phyloP scores from a whole-genome alignment of 2,797 vertebrate species.

The Takifugu rubripes region DNA sequence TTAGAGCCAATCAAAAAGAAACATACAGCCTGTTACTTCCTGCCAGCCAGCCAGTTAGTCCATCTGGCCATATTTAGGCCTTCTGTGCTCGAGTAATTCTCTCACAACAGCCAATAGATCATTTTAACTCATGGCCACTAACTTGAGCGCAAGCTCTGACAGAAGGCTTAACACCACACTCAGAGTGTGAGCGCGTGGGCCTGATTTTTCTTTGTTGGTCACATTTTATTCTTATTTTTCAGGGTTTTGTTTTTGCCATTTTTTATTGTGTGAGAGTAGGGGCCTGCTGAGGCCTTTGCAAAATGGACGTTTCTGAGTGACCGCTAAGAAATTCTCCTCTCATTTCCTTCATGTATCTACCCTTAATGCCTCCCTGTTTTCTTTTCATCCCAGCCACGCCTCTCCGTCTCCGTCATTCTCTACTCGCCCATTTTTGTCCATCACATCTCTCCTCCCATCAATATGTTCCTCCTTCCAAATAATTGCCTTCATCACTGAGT shows the following conservation, averaged over 20 bases:
- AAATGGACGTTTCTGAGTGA: not conserved
- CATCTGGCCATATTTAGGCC: constrained; percentile 56
- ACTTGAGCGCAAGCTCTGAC: constrained; percentile 31
- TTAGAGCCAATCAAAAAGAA: constrained; percentile 72
- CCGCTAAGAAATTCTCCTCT: constrained; percentile 2
- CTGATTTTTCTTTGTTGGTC: not conserved
- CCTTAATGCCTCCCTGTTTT: constrained; percentile 1
- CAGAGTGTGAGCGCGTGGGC: not conserved
- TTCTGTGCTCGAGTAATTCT: constrained; percentile 54
- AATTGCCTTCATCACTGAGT: constrained; percentile 59
- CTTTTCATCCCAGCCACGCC: constrained; percentile 6
- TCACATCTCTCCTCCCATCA: constrained; percentile 35
- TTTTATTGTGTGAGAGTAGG: not conserved
- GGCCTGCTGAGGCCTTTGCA: not conserved
- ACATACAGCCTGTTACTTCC: constrained; percentile 64
- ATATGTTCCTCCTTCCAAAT: constrained; percentile 37
- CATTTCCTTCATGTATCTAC: not conserved
- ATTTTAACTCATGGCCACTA: constrained; percentile 43
- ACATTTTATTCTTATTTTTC: constrained; percentile 3
- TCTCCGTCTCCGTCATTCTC: constrained; percentile 23
- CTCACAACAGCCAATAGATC: constrained; percentile 45
- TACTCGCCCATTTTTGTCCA: constrained; percentile 25
- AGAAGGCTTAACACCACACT: constrained; percentile 17
- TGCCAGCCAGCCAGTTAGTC: constrained; percentile 63
- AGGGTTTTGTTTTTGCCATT: not conserved